Percentiles rank a stretch among this genome's conserved stretches.
phyloP scores from a whole-genome alignment of 1,140 invertebrate species.

The Daktulosphaira vitifoliae region DNA sequence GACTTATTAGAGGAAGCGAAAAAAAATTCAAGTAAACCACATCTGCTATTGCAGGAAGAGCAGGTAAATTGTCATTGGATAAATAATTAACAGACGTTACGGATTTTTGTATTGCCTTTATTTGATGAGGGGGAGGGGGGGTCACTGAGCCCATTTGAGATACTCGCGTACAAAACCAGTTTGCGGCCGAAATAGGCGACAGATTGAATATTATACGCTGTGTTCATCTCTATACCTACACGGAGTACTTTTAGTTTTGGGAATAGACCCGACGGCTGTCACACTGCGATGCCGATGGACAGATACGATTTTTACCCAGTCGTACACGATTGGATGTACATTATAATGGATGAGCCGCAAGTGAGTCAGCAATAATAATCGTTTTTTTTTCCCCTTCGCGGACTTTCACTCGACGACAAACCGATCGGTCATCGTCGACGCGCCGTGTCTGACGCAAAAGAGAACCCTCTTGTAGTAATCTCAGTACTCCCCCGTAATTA shows the following conservation, averaged over 20 bases:
- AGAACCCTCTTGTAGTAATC: too few species aligned
- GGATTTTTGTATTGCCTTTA: conserved; percentile 2
- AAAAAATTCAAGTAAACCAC: neutral
- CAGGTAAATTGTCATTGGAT: too few species aligned
- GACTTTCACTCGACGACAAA: neutral
- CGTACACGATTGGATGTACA: neutral
- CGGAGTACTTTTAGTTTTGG: neutral
- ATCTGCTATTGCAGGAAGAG: too few species aligned
- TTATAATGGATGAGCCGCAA: conserved; percentile 8
- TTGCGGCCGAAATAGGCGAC: too few species aligned
- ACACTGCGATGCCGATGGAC: neutral
- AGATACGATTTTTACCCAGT: neutral
- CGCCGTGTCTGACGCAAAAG: too few species aligned
- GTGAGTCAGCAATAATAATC: conserved; percentile 13
- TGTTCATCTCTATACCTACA: too few species aligned
- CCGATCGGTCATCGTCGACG: conserved; percentile 12
- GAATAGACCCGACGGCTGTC: neutral
- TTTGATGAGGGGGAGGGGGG: too few species aligned
- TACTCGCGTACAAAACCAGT: too few species aligned
- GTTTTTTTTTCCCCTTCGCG: neutral
- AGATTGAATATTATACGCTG: too few species aligned
- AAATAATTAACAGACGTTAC: neutral
- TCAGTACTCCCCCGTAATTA: too few species aligned
- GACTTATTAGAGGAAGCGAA: neutral
- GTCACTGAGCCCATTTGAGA: too few species aligned